phyloP scores from a whole-genome alignment of 2,113 vertebrate genomes.

The Natator depressus region DNA sequence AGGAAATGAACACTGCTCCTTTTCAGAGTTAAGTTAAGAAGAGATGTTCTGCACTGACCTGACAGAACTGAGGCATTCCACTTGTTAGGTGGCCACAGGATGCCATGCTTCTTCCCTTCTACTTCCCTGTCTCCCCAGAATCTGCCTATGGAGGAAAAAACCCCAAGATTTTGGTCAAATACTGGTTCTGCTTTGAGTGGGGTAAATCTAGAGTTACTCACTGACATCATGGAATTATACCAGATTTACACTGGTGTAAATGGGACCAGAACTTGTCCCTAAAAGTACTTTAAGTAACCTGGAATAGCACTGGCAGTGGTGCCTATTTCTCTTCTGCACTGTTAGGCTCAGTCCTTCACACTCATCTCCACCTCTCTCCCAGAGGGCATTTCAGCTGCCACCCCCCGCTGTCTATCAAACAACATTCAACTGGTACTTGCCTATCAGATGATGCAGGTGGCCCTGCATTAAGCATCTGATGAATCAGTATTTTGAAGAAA shows the following conservation, averaged over 20 bases:
- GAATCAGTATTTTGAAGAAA: background rate
- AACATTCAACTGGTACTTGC: background rate
- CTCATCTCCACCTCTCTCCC: background rate
- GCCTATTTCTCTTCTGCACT: background rate
- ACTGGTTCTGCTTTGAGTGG: background rate
- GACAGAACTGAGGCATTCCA: background rate
- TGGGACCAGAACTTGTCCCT: background rate
- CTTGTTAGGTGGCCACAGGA: background rate
- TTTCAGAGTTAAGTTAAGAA: background rate
- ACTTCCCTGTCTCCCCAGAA: background rate
- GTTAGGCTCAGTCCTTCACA: background rate
- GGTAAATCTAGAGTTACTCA: background rate
- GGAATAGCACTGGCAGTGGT: background rate
- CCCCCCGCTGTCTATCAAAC: background rate
- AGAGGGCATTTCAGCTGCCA: fast-evolving
- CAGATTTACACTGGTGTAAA: background rate
- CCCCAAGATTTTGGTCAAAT: background rate
- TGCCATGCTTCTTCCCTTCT: background rate
- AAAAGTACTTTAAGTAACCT: background rate
- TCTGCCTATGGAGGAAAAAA: background rate
- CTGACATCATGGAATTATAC: background rate
- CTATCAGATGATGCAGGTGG: background rate
- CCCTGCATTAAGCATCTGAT: background rate
- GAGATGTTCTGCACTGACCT: background rate
- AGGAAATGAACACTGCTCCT: background rate